Base-by-base conservation (phyloP, 2,888 invertebrate species). In the Allolobophora icterica region DNA sequence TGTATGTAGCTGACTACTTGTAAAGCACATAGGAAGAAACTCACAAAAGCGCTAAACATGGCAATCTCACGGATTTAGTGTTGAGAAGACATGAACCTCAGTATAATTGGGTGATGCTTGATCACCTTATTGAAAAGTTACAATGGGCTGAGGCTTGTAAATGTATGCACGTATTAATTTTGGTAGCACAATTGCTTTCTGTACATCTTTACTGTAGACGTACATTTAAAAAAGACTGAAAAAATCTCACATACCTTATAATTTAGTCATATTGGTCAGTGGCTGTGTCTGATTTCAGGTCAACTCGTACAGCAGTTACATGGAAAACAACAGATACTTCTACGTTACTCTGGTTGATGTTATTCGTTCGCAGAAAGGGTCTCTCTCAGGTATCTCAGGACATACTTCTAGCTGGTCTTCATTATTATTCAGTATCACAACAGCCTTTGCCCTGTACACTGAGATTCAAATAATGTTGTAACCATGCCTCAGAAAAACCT, bases 331-430 rank as follows among this genome's bases (percentile, higher is more conserved):
- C 35, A 87, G 15, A 87, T 17, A 87, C 21, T 13, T 87, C n/a
- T 87, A 34, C 35, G 87, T 87, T 24, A 87, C 38, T 87, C 87
- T 87, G 87, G 21, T 34, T 24, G 87, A 87, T 87, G 87, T 38
- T 24, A 35, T 87, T 87, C 87, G 87, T 8, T 17, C 15, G 11
- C 87, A 34, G 35, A 87, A 34, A 21, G 87, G 35, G 17, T 87
- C 34, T 38, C 87, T 87, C 34, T 87, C 24, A 87, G 87, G 87
- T 87, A 87, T 35, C 21, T 34, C 24, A 87, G 87, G n/a, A 71
- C 17, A 11, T 71, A 8, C n/a, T n/a, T 71, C 71, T 71, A n/a
- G 30, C 30, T 71, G 71, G 71, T 71, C 30, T n/a, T 71, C n/a
- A 6, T 71, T 71, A 17, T 71, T 71, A 71, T 71, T 71, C 71